Evolutionary conservation across 1,140 invertebrate species (phyloP).

Genomic region (Diabrotica virgifera): DNA sequence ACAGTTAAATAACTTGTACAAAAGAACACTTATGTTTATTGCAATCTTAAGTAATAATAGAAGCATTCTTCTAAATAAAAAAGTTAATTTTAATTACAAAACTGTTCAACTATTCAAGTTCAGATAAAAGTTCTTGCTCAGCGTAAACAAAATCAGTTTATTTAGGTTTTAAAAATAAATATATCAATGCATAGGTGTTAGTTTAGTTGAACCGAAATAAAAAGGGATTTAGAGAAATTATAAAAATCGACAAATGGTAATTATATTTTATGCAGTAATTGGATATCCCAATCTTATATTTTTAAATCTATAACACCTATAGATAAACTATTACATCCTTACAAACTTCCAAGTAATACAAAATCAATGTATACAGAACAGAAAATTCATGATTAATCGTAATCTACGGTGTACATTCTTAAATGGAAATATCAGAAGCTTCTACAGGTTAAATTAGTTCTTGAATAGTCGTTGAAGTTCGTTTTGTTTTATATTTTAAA

Average conservation of each 20-base stretch:
- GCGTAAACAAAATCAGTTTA: background rate
- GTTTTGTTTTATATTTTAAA: background rate
- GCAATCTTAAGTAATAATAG: constrained; percentile 28
- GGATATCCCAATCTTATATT: too few species aligned
- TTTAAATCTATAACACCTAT: background rate
- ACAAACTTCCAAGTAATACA: background rate
- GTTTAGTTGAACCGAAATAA: background rate
- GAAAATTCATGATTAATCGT: background rate
- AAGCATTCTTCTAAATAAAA: constrained; percentile 20
- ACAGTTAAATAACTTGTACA: constrained; percentile 32
- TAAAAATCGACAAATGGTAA: background rate
- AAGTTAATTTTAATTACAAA: constrained; percentile 2
- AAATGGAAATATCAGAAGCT: too few species aligned
- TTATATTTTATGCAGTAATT: background rate
- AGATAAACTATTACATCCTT: background rate
- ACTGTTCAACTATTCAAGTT: constrained; percentile 2
- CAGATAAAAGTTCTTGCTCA: background rate
- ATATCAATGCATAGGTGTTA: background rate
- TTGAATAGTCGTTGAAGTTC: background rate
- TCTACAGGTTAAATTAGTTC: too few species aligned
- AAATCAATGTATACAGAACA: background rate
- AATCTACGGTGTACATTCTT: background rate
- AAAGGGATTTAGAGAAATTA: constrained; percentile 1
- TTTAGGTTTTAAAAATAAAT: background rate
- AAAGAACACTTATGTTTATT: constrained; percentile 33